Evolutionary conservation across 2,888 invertebrate genomes (phyloP).

Genomic region (Philopedon plagiatum): DNA sequence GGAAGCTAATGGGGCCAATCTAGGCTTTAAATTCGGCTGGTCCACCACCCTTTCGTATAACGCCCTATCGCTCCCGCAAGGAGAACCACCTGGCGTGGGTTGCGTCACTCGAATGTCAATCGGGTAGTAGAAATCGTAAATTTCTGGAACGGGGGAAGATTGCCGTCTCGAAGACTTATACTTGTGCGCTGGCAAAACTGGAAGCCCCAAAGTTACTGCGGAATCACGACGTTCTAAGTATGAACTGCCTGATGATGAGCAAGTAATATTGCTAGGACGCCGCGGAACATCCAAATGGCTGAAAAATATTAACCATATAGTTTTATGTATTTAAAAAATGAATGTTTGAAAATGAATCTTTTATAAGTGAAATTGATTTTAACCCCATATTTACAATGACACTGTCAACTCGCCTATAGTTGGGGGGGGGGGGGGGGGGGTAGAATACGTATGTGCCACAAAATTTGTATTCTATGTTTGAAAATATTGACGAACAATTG

Average conservation of each 20-base stretch:
- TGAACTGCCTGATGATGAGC: conserved; percentile 88
- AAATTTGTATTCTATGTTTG: too few relatives aligned
- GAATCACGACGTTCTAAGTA: conserved; percentile 87
- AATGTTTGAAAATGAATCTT: too few relatives aligned
- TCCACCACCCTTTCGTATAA: conserved; percentile 66
- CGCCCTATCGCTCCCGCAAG: conserved; percentile 79
- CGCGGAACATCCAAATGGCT: conserved; percentile 69
- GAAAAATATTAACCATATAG: conserved; percentile 39
- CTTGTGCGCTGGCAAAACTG: conserved; percentile 72
- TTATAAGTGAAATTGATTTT: too few relatives aligned
- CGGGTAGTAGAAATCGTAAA: conserved; percentile 67
- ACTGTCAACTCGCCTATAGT: too few relatives aligned
- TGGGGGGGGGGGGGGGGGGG: too few relatives aligned
- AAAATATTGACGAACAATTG: too few relatives aligned
- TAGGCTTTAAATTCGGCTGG: conserved; percentile 61
- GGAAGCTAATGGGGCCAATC: conserved; percentile 84
- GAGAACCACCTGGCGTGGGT: conserved; percentile 87
- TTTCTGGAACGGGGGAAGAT: conserved; percentile 65
- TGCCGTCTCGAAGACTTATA: conserved; percentile 66
- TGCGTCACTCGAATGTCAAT: conserved; percentile 77
- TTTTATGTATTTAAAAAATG: too few relatives aligned
- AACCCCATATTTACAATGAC: too few relatives aligned
- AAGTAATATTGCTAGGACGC: conserved; percentile 85
- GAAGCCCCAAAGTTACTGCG: conserved; percentile 77
- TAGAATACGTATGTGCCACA: too few relatives aligned